These are phyloP conservation scores for Gadus chalcogrammus DNA, from an alignment of 2,113 vertebrate species.

Conservation along the genomic window DNA sequence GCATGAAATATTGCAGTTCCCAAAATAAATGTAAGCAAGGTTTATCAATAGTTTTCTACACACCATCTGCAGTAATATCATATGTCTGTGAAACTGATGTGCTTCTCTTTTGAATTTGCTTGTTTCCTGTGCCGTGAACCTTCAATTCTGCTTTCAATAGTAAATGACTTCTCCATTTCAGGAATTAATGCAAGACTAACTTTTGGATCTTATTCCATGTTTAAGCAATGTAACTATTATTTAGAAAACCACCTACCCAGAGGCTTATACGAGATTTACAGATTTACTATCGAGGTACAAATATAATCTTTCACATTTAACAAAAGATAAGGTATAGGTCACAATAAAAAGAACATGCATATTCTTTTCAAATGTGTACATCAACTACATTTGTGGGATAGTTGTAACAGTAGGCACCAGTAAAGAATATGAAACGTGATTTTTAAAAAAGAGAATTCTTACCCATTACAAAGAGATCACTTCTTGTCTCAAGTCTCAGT, in stretches of 20 bases:
- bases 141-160: constrained; percentile 66
- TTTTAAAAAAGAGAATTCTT: constrained; percentile 24
- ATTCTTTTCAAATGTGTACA: too few species aligned
- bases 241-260: too few species aligned
- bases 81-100: constrained; percentile 58
- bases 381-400: too few species aligned
- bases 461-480: constrained; percentile 62
- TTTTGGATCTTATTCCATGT: neutral
- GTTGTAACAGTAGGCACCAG: too few species aligned
- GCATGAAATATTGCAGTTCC: constrained; percentile 3
- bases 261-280: too few species aligned
- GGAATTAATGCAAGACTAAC: constrained; percentile 9
- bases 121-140: constrained; percentile 69
- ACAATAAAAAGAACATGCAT: too few species aligned
- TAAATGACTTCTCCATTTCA: constrained; percentile 53
- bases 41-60: constrained; percentile 24
- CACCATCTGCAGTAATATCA: constrained; percentile 50
- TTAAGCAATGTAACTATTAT: too few species aligned
- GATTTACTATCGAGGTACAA: too few species aligned
- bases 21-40: constrained; percentile 27
- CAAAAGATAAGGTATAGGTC: too few species aligned
- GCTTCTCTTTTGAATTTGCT: constrained; percentile 68
- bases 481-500: constrained; percentile 28
- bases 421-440: too few species aligned
- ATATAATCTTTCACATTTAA: too few species aligned